Evolutionary conservation across 1,140 invertebrate species (phyloP), one percentile per base, ranked within the genome.

Genomic region (Druon quercuslanigerum): DNA sequence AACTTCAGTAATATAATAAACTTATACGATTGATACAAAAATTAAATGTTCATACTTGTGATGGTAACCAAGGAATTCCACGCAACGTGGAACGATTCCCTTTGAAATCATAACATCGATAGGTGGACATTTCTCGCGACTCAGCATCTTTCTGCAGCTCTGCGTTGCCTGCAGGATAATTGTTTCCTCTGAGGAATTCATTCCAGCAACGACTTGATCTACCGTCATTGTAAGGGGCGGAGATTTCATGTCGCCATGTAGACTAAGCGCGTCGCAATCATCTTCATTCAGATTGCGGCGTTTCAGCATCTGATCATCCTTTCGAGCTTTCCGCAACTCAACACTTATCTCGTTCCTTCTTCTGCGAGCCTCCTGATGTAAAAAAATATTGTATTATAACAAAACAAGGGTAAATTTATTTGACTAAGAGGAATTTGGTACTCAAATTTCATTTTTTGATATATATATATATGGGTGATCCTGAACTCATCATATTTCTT

Each of bases 301-400:
- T 92, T 99, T 99, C 2, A 96, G 92, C n/a, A 99, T 91, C 86
- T 98, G 97, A 85, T 99, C 98, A 92, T 99, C 98, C 87, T 98
- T 97, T 57, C 96, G 96, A 8, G 96, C 95, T 92, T 99, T 99
- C 16, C 99, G 92, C 9, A 99, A 92, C 83, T 98, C 96, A 13
- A 99, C 94, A 11, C 95, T 96, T 20, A 96, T 93, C 89, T 99
- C 97, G 84, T 94, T 95, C 77, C 98, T 93, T 77, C 97, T 94
- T 81, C 97, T 93, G 75, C 98, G 94, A 88, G 98, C 94, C 83
- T 98, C 97, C 96, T 97, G 82, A 17, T 83, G 25, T 33, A 33
- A 75, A 19, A 74, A 71, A 71, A n/a, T n/a, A n/a, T n/a, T n/a
- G n/a, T n/a, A n/a, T n/a, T n/a, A n/a, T n/a, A n/a, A n/a, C n/a